Base-by-base conservation (phyloP, 2,888 invertebrate genomes). In the Tipula confusa region DNA sequence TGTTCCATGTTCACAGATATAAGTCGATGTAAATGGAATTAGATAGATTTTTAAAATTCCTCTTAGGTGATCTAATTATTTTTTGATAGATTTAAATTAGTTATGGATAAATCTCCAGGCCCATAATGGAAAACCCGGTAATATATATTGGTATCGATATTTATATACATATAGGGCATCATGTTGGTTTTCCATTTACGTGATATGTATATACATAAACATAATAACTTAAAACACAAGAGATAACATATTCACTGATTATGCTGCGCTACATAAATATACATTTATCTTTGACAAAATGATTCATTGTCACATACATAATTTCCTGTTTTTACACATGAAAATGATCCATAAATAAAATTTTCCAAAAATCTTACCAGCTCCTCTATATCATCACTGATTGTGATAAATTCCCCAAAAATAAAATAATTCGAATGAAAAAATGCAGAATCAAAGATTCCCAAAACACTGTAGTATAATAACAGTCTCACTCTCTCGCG, bases 211-310 rank as follows among this genome's bases (percentile, higher is more conserved):
- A n/a, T 15, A 43, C 43, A 64, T 24, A n/a, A n/a, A 64, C 24
- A 64, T 7, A 24, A 18, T 24, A 64, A 64, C 9, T 64, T 18
- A 24, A 24, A 64, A 24, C 24, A 24, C 64, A 24, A 18, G 9
- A 64, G 64, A 64, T 64, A 64, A 64, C 64, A 64, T 64, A 64
- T 64, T 64, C 64, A 64, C 64, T 64, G 64, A 64, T 24, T 64
- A 13, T 64, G 64, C 24, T 64, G 64, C 64, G 9, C 64, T 24
- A 7, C 13, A 38, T 31, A 31, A 3, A 31, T 31, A 31, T 31
- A 31, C 7, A 31, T 31, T 3, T 31, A 64, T 64, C 24, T 24
- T 0, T 24, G 64, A 3, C 24, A 64, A 18, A 64, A 24, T 9
- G 64, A 64, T 64, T 64, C 64, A 64, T 64, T 18, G 64, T 64